These are phyloP conservation scores for Lepidochrysops patricia DNA, from an alignment of 2,888 invertebrate genomes.

Conservation along the genomic window DNA sequence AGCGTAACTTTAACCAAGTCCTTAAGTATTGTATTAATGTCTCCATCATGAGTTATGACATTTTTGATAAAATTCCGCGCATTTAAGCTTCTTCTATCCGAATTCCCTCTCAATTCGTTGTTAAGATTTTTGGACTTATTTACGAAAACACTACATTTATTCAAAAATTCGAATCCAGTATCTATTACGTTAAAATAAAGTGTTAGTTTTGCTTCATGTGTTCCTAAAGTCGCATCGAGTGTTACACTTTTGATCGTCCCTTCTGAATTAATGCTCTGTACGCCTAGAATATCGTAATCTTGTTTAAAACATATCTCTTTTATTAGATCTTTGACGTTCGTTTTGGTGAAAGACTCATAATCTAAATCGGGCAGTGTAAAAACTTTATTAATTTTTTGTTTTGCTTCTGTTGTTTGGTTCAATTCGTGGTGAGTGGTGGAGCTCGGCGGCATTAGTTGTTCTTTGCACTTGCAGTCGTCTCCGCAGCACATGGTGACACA, in stretches of 20 bases:
- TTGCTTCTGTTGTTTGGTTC: conserved; percentile 3
- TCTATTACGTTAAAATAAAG: too few relatives aligned
- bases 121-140: conserved; percentile 19
- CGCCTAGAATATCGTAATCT: too few relatives aligned
- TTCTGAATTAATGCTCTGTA: too few relatives aligned
- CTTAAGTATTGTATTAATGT: conserved; percentile 60
- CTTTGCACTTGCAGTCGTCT: conserved; percentile 43
- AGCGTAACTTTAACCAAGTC: conserved; percentile 62
- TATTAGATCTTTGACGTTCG: too few relatives aligned
- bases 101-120: conserved; percentile 33
- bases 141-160: too few relatives aligned
- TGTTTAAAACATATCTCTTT: too few relatives aligned
- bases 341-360: too few relatives aligned
- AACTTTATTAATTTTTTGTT: not conserved
- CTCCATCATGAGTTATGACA: conserved; percentile 51
- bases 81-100: conserved; percentile 38
- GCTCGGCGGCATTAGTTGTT: conserved; percentile 18
- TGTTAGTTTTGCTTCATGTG: too few relatives aligned
- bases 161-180: too few relatives aligned
- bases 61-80: conserved; percentile 53
- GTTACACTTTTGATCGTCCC: not conserved
- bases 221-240: conserved; percentile 6
- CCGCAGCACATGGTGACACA: conserved; percentile 55
- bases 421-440: conserved; percentile 1
- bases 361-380: too few relatives aligned